Evolutionary conservation across 2,797 vertebrate species (phyloP).

Genomic region (Poeciliopsis infans): DNA sequence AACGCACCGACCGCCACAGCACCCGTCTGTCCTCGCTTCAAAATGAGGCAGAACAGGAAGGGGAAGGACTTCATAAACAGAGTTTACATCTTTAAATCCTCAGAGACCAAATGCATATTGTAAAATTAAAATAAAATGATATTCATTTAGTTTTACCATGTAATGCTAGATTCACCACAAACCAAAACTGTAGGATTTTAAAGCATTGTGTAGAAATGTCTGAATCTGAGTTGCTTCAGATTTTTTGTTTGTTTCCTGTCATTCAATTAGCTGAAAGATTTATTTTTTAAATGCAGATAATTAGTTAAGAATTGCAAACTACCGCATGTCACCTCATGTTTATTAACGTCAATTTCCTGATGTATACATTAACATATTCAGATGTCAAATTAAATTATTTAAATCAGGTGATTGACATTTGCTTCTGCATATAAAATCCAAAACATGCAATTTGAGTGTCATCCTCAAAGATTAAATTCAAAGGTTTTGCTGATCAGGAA

Average conservation of each 20-base stretch:
- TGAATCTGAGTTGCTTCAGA: neutral
- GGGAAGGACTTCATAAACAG: conserved; percentile 12
- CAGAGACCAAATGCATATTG: neutral
- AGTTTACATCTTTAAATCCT: conserved; percentile 19
- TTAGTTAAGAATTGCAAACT: neutral
- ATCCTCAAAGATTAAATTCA: neutral
- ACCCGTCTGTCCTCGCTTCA: conserved; percentile 27
- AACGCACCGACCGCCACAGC: neutral
- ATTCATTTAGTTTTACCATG: conserved; percentile 7
- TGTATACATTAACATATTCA: neutral
- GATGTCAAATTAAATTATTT: neutral
- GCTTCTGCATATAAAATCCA: neutral
- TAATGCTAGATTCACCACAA: conserved; percentile 32
- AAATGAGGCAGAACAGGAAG: conserved; percentile 6
- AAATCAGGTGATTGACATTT: neutral
- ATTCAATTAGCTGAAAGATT: neutral
- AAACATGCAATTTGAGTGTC: neutral
- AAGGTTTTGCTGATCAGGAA: neutral
- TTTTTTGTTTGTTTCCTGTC: neutral
- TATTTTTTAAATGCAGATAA: neutral
- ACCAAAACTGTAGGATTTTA: neutral
- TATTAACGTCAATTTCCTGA: neutral
- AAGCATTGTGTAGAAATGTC: neutral
- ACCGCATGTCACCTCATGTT: neutral
- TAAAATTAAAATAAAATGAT: neutral